Conservation (phyloP, 2,888 invertebrate genomes). For the Parnassius smintheus region DNA sequence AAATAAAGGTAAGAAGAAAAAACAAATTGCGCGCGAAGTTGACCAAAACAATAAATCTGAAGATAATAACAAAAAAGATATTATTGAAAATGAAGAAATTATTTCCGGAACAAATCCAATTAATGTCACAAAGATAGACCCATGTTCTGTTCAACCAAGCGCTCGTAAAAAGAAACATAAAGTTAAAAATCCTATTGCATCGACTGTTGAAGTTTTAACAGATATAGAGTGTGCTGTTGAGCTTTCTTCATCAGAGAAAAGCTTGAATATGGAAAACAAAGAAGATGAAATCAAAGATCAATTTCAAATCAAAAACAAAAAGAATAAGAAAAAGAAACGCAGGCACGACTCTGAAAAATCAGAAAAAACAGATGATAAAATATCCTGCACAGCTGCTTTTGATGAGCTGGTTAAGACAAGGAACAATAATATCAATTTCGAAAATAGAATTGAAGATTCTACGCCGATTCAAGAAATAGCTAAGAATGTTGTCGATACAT, state of each 20-base stretch:
- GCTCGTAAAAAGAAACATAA: slow-evolving; percentile 69
- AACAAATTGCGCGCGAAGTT: slow-evolving; percentile 42
- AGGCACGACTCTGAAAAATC: slow-evolving; percentile 62
- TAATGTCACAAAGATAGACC: slow-evolving; percentile 10
- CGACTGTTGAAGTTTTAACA: slow-evolving; percentile 23
- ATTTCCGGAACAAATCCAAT: slow-evolving; percentile 18
- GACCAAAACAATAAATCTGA: slow-evolving; percentile 33
- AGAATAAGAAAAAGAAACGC: slow-evolving; percentile 65
- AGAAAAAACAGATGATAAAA: slow-evolving; percentile 52
- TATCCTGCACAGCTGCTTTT: slow-evolving; percentile 56
- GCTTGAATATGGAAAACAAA: slow-evolving; percentile 23
- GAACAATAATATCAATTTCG: slow-evolving; percentile 14
- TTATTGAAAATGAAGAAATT: slow-evolving; percentile 26
- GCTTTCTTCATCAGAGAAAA: not conserved
- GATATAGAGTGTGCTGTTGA: slow-evolving; percentile 26
- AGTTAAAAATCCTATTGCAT: slow-evolving; percentile 44
- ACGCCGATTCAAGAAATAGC: slow-evolving; percentile 11
- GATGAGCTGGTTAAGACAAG: slow-evolving; percentile 43
- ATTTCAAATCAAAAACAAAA: slow-evolving; percentile 52
- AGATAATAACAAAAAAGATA: slow-evolving; percentile 23
- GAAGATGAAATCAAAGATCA: slow-evolving; percentile 27
- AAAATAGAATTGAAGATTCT: slow-evolving; percentile 9
- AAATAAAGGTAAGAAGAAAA: slow-evolving; percentile 70
- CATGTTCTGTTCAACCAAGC: slow-evolving; percentile 41
- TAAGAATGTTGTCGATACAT: slow-evolving; percentile 7